Evolutionary conservation across 2,113 vertebrate genomes (phyloP).

Genomic region (Serinus canaria): DNA sequence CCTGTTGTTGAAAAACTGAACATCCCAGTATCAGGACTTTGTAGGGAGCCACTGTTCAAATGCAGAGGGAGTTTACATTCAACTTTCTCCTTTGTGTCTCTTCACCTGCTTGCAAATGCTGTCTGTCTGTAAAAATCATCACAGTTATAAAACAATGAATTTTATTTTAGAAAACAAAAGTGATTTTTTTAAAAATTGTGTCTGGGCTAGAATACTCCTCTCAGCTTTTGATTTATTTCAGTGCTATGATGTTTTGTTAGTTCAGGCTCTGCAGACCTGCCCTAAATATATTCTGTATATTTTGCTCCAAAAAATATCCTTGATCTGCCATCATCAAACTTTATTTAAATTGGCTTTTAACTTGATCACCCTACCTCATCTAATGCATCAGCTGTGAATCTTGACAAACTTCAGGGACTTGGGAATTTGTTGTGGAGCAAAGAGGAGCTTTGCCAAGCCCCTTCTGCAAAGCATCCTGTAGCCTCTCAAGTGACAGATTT

Average conservation of each 20-base stretch:
- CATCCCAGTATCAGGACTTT: too few relatives aligned
- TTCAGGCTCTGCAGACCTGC: background rate
- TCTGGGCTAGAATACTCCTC: background rate
- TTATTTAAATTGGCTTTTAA: background rate
- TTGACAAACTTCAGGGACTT: background rate
- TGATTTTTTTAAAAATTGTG: background rate
- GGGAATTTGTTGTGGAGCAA: background rate
- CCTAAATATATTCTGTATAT: background rate
- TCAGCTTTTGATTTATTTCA: background rate
- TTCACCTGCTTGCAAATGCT: background rate
- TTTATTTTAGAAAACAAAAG: background rate
- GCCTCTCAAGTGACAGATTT: background rate
- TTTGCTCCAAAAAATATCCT: background rate
- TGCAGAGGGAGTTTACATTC: fast-evolving
- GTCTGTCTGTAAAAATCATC: background rate
- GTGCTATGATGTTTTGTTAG: background rate
- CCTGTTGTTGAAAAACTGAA: background rate
- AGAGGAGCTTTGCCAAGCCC: background rate
- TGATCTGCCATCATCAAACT: background rate
- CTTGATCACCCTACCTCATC: background rate
- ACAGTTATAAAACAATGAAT: background rate
- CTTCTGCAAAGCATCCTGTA: background rate
- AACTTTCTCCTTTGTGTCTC: background rate
- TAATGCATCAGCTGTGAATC: background rate
- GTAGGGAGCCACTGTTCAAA: background rate